These are phyloP conservation scores for Thumatha senex DNA, from an alignment of 2,888 invertebrate genomes.

Conservation along the genomic window DNA sequence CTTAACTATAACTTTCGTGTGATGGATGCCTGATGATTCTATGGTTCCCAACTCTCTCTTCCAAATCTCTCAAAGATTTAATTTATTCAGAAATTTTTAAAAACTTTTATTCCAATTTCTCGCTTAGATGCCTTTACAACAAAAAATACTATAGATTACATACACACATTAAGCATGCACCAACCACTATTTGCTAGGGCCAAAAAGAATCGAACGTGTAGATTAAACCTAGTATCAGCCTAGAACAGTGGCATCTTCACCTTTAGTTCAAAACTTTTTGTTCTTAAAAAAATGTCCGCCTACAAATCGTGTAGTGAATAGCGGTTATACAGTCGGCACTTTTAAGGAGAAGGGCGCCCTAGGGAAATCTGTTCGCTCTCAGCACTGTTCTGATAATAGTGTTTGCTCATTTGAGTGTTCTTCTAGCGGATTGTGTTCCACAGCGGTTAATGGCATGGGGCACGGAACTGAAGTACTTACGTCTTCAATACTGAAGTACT, in stretches of 20 bases:
- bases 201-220: too few relatives aligned
- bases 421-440: slow-evolving; percentile 65
- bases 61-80: too few relatives aligned
- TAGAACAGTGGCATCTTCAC: slow-evolving; percentile 7
- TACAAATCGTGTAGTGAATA: slow-evolving; percentile 51
- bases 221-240: too few relatives aligned
- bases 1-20: too few relatives aligned
- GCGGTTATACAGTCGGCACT: slow-evolving; percentile 72
- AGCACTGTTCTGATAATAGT: slow-evolving; percentile 69
- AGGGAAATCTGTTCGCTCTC: slow-evolving; percentile 77
- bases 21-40: too few relatives aligned
- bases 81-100: too few relatives aligned
- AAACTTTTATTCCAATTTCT: too few relatives aligned
- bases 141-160: too few relatives aligned
- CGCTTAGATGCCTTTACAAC: too few relatives aligned
- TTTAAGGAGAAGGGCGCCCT: slow-evolving; percentile 73
- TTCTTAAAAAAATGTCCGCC: slow-evolving; percentile 42
- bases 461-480: slow-evolving; percentile 29
- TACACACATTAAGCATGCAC: too few relatives aligned
- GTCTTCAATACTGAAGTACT: slow-evolving; percentile 37
- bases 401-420: slow-evolving; percentile 80
- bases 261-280: slow-evolving; percentile 32
- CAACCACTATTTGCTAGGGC: too few relatives aligned
- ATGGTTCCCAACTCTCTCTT: too few relatives aligned
- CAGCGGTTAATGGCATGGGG: slow-evolving; percentile 52